phyloP scores from a whole-genome alignment of 2,113 vertebrate species.

The Candoia aspera region DNA sequence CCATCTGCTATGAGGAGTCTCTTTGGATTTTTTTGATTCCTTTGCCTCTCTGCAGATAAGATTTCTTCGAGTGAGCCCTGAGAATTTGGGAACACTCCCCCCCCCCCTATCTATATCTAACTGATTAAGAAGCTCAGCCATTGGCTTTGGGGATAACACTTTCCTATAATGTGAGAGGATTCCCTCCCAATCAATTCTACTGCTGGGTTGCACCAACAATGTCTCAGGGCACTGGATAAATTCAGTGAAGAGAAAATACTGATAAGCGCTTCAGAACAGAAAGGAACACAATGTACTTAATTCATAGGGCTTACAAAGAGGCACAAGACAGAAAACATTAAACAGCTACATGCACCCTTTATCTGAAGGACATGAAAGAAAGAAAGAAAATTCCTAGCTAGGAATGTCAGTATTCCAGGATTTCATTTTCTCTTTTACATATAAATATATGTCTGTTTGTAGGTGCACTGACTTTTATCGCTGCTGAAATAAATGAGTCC shows the following conservation, averaged over 20 bases:
- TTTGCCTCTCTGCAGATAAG: slow-evolving; percentile 47
- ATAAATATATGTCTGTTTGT: neutral
- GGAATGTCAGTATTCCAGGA: neutral
- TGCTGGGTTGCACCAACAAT: slow-evolving; percentile 24
- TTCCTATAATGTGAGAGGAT: slow-evolving; percentile 2
- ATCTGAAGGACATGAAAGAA: neutral
- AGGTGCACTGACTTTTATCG: neutral
- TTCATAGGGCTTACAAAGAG: slow-evolving; percentile 31
- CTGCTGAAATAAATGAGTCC: neutral
- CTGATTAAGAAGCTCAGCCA: slow-evolving; percentile 34
- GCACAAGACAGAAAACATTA: neutral
- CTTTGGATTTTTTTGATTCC: slow-evolving; percentile 47
- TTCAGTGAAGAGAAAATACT: slow-evolving; percentile 43
- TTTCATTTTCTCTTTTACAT: neutral
- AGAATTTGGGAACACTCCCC: slow-evolving; percentile 34
- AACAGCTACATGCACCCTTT: neutral
- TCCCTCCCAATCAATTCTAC: slow-evolving; percentile 40
- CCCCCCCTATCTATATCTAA: slow-evolving; percentile 1
- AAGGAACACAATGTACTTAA: slow-evolving; percentile 37
- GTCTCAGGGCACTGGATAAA: slow-evolving; percentile 18
- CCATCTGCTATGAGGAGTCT: slow-evolving; percentile 46
- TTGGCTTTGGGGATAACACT: slow-evolving; percentile 21
- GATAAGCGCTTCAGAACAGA: slow-evolving; percentile 48
- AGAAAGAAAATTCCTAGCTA: neutral
- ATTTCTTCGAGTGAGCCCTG: slow-evolving; percentile 46